These are phyloP conservation scores for Nothocercus julius DNA, from an alignment of 2,113 vertebrate genomes.

Conservation along the genomic window DNA sequence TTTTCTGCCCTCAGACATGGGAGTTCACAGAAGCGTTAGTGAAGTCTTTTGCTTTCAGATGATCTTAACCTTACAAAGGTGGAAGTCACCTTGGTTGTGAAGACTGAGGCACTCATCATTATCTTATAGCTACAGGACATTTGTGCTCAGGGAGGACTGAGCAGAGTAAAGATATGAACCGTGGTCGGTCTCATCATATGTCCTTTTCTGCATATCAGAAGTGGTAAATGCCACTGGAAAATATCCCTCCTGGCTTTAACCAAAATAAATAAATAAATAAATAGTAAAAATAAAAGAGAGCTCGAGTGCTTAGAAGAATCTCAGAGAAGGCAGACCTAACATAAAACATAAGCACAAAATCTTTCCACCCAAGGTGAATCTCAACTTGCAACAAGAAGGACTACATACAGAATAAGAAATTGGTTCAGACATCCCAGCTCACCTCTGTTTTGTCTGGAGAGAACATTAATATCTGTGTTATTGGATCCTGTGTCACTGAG, in stretches of 20 bases:
- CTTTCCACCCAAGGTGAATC: neutral
- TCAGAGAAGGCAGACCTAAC: neutral
- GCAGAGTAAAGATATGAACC: neutral
- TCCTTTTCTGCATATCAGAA: neutral
- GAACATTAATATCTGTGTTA: neutral
- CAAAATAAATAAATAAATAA: neutral
- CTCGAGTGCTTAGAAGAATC: neutral
- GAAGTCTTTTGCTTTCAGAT: slow-evolving; percentile 11
- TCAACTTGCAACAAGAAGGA: neutral
- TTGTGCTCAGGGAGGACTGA: neutral
- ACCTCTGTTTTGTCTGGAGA: neutral
- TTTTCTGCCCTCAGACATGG: neutral
- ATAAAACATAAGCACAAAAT: neutral
- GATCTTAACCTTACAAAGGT: neutral
- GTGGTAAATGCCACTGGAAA: neutral
- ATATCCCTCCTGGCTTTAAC: neutral
- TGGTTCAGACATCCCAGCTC: neutral
- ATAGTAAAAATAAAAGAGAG: neutral
- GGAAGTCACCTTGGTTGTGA: neutral
- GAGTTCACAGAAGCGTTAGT: slow-evolving; percentile 5
- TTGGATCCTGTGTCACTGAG: neutral
- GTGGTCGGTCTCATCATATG: neutral
- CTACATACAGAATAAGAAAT: neutral
- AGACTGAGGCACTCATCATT: neutral
- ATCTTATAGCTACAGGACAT: neutral